Percentiles rank a stretch among this genome's conserved stretches.
Evolutionary conservation across 2,888 invertebrate genomes (phyloP).

Genomic region (Drosophila rellima): DNA sequence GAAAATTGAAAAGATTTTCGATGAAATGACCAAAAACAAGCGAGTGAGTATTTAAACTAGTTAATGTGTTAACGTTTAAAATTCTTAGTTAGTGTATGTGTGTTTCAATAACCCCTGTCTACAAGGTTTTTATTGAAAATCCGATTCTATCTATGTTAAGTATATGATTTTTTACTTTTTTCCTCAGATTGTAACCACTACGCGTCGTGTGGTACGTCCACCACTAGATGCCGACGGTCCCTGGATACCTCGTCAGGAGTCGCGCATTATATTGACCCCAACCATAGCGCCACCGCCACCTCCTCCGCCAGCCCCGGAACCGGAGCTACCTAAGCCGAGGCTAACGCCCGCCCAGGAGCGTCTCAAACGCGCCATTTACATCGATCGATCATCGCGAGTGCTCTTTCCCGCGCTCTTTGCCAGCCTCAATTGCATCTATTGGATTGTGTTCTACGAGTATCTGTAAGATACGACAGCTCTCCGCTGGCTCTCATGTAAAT

Average conservation of each 20-base stretch:
- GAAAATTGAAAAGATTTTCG: constrained; percentile 85
- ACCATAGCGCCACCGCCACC: constrained; percentile 80
- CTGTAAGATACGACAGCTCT: constrained; percentile 86
- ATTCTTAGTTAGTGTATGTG: no score
- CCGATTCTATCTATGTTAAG: no score
- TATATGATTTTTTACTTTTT: neutral
- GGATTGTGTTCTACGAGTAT: constrained; percentile 91
- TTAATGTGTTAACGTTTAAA: no score
- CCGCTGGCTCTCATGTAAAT: constrained; percentile 55
- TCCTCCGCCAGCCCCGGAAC: constrained; percentile 81
- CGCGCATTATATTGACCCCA: constrained; percentile 84
- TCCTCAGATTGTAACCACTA: constrained; percentile 70
- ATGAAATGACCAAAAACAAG: constrained; percentile 85
- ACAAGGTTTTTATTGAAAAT: no score
- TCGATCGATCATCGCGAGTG: constrained; percentile 90
- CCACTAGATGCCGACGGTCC: constrained; percentile 84
- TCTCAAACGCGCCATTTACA: constrained; percentile 89
- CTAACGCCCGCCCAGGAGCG: constrained; percentile 88
- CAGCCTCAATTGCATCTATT: constrained; percentile 89
- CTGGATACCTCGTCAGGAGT: constrained; percentile 85
- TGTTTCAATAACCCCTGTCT: no score
- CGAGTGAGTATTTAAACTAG: no score
- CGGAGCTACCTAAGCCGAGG: constrained; percentile 83
- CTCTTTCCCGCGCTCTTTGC: constrained; percentile 90
- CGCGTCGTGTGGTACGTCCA: constrained; percentile 81